Evolutionary conservation across 2,113 vertebrate species (phyloP), one percentile per base, ranked within the genome.

Genomic region (Serilophus lunatus): DNA sequence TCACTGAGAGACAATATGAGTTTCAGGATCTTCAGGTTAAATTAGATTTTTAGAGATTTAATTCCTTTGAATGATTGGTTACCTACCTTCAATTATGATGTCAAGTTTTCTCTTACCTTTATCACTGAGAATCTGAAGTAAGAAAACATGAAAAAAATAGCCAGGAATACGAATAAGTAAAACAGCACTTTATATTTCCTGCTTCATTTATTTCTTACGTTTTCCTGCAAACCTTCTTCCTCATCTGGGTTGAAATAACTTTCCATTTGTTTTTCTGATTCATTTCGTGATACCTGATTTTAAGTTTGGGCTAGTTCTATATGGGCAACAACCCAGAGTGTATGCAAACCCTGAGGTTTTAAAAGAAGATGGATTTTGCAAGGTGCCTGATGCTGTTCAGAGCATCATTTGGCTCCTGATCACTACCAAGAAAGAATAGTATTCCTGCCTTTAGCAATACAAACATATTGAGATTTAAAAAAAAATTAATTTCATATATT

Each of bases 281-380:
- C 49, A 79, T 92, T 80, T 80, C 54, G 29, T 60, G 17, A 18
- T 76, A 31, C 2, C 0, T 3, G 28, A 31, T 2, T 2, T 53
- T 54, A 23, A 18, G 18, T 72, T 88, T 54, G 12, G 22, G 10
- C 22, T 79, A 38, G 12, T 47, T 86, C 23, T 90, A 4, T 61
- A 17, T 45, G 44, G 5, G 3, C 9, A 78, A 44, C 14, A 63
- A 31, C 7, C 6, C 13, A 53, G n/a, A 66, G 29, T 66, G 3
- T 42, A 1, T n/a, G 11, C 3, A 57, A 40, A 40, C 2, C 2
- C 17, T 57, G 28, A 70, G 7, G 2, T 6, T 60, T 63, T 7
- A 3, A 60, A 86, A 54, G 11, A 3, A 3, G 18, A 75, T 3
- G 3, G 70, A 57, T 74, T 59, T 92, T 66, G 10, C 11, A 53